phyloP scores from a whole-genome alignment of 2,797 vertebrate species.

The Catostomus latipinnis region DNA sequence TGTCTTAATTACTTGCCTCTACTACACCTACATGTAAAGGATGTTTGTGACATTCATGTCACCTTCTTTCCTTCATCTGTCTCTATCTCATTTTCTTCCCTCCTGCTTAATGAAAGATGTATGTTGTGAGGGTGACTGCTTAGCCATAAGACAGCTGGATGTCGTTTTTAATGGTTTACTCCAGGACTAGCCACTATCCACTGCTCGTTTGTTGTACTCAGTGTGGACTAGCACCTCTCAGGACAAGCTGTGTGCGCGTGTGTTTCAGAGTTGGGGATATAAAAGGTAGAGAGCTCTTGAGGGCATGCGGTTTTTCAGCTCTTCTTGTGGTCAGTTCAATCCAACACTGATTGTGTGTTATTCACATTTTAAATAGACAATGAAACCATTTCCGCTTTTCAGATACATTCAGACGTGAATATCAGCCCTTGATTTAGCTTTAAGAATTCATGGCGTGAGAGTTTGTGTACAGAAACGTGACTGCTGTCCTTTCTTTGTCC shows the following conservation, averaged over 20 bases:
- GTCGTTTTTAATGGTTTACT: too few species aligned
- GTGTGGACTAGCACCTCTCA: constrained; percentile 3
- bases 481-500: not conserved
- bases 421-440: not conserved
- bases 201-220: not conserved
- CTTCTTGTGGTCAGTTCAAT: not conserved
- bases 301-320: constrained; percentile 2
- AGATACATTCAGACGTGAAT: not conserved
- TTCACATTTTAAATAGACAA: not conserved
- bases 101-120: constrained; percentile 34
- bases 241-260: not conserved
- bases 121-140: constrained; percentile 8
- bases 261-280: constrained; percentile 5
- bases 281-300: not conserved
- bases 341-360: not conserved
- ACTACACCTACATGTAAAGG: constrained; percentile 25
- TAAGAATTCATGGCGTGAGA: too few species aligned
- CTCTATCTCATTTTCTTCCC: not conserved
- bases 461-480: not conserved
- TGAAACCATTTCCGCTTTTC: not conserved
- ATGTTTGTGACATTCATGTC: constrained; percentile 11
- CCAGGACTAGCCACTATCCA: too few species aligned
- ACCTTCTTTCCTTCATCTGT: constrained; percentile 13
- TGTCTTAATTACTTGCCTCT: constrained; percentile 7
- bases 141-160: constrained; percentile 6